These are phyloP conservation scores for Callimorpha dominula DNA, from an alignment of 2,888 invertebrate species.

Conservation along the genomic window DNA sequence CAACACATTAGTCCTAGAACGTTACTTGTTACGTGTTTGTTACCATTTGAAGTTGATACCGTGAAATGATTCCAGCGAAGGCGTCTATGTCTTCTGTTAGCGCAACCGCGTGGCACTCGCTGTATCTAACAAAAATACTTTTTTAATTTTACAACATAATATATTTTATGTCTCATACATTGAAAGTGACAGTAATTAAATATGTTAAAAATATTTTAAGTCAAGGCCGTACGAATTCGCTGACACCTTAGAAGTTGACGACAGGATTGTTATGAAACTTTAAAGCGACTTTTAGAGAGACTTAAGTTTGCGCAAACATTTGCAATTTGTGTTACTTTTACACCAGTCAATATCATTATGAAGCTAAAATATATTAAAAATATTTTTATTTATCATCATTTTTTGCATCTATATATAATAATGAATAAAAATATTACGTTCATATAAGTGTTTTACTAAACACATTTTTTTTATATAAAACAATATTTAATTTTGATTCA, in stretches of 20 bases:
- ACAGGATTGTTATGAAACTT: not conserved
- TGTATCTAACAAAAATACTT: not conserved
- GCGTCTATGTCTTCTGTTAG: conserved; percentile 65
- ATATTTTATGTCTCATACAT: not conserved
- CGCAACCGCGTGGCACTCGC: conserved; percentile 17
- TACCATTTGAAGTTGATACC: conserved; percentile 17
- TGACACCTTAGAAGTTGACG: not conserved
- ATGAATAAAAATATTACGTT: too few relatives aligned
- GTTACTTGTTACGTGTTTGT: conserved; percentile 13
- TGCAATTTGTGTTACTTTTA: too few relatives aligned
- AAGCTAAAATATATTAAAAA: not conserved
- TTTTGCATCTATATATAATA: too few relatives aligned
- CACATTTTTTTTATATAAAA: too few relatives aligned
- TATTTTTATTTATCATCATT: not conserved
- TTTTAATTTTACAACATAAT: too few relatives aligned
- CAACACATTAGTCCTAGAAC: conserved; percentile 10
- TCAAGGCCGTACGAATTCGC: conserved; percentile 35
- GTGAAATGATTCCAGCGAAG: conserved; percentile 26
- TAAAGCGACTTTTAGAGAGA: not conserved
- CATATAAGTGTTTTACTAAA: too few relatives aligned
- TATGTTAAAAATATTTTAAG: not conserved
- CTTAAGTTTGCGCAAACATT: conserved; percentile 1
- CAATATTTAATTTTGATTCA: too few relatives aligned
- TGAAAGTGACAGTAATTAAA: not conserved
- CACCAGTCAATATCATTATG: not conserved